phyloP scores from a whole-genome alignment of 2,888 invertebrate species.

The Lepidonotus clava region DNA sequence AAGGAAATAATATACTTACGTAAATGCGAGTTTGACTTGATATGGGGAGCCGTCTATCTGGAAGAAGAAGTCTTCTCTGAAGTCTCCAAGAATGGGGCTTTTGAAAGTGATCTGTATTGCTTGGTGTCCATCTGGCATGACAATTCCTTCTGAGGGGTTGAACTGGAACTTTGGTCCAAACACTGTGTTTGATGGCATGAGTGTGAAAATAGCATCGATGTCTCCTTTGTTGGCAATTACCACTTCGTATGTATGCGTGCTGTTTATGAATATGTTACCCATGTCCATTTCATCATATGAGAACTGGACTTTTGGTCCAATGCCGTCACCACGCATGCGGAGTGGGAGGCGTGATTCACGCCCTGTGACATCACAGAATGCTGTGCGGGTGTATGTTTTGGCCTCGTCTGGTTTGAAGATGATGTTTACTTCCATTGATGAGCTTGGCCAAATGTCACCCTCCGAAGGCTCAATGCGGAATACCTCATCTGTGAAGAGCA shows the following conservation, averaged over 20 bases:
- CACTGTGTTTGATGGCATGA: conserved; percentile 72
- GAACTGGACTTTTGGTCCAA: conserved; percentile 79
- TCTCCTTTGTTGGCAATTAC: conserved; percentile 80
- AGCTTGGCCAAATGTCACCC: conserved; percentile 81
- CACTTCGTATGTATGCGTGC: conserved; percentile 79
- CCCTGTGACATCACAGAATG: conserved; percentile 80
- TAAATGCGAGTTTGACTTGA: conserved; percentile 72
- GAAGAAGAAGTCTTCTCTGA: conserved; percentile 78
- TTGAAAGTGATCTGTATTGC: conserved; percentile 78
- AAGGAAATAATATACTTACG: conserved; percentile 68
- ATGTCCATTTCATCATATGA: conserved; percentile 79
- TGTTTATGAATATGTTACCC: conserved; percentile 80
- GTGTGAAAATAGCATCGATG: conserved; percentile 79
- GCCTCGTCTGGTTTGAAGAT: conserved; percentile 79
- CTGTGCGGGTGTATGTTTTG: conserved; percentile 76
- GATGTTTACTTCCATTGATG: conserved; percentile 76
- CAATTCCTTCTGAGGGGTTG: conserved; percentile 78
- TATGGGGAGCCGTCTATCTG: conserved; percentile 79
- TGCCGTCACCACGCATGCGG: conserved; percentile 78
- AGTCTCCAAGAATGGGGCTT: conserved; percentile 78
- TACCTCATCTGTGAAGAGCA: conserved; percentile 79
- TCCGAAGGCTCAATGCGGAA: conserved; percentile 79
- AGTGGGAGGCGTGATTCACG: conserved; percentile 79
- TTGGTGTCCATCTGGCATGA: conserved; percentile 79
- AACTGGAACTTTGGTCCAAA: conserved; percentile 79